Evolutionary conservation across 2,888 invertebrate genomes (phyloP).

Genomic region (Drosophila siamana): DNA sequence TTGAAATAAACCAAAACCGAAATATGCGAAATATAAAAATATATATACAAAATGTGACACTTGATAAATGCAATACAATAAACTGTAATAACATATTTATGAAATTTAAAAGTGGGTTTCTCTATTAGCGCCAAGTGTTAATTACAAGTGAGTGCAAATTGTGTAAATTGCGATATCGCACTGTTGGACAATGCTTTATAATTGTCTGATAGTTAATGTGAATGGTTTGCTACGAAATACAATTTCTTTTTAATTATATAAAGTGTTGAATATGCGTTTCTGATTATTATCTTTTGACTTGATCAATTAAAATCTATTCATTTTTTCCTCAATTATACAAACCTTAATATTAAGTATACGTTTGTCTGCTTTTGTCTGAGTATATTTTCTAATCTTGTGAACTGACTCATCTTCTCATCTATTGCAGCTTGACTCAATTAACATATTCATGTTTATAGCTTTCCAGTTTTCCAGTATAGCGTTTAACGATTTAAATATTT

Average conservation of each 20-base stretch:
- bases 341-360: no score
- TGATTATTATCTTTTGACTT: no score
- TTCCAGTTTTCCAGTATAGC: background rate
- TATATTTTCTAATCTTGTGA: background rate
- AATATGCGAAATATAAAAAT: slow-evolving; percentile 2
- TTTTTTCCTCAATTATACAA: no score
- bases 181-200: background rate
- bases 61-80: slow-evolving; percentile 9
- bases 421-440: background rate
- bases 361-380: no score
- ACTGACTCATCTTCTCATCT: background rate
- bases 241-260: no score
- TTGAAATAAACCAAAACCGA: slow-evolving; percentile 14
- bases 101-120: background rate
- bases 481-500: background rate
- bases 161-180: background rate
- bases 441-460: background rate
- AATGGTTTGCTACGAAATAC: background rate
- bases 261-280: no score
- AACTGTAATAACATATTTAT: slow-evolving; percentile 26
- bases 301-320: no score
- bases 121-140: background rate
- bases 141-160: background rate
- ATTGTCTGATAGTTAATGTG: background rate
- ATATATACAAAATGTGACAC: background rate